phyloP scores from a whole-genome alignment of 2,797 vertebrate species.

The Sphaeramia orbicularis region DNA sequence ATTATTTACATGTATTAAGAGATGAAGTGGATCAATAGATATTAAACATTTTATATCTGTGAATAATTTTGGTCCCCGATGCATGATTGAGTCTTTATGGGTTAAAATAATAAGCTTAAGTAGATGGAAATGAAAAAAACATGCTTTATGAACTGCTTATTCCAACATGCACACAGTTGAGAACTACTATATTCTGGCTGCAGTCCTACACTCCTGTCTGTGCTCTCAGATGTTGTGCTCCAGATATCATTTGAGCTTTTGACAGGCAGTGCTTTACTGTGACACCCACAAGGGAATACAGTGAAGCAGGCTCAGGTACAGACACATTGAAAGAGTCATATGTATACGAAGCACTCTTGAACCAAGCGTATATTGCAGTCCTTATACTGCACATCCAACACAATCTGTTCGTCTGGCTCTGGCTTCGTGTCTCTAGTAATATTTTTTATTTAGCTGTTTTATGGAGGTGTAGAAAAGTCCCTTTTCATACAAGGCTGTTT shows the following conservation, averaged over 20 bases:
- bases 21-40: too few species aligned
- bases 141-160: not conserved
- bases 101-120: not conserved
- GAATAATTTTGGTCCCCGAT: too few species aligned
- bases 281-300: conserved; percentile 15
- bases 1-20: too few species aligned
- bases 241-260: conserved; percentile 43
- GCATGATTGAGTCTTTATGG: too few species aligned
- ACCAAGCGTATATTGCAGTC: not conserved
- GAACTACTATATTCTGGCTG: not conserved
- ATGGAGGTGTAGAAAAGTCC: not conserved
- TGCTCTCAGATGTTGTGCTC: conserved; percentile 45
- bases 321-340: conserved; percentile 6
- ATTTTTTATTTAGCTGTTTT: not conserved
- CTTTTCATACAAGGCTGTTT: not conserved
- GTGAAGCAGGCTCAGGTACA: conserved; percentile 13
- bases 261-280: conserved; percentile 43
- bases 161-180: conserved; percentile 1
- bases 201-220: not conserved
- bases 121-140: not conserved
- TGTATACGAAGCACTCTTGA: conserved; percentile 4
- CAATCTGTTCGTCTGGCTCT: not conserved
- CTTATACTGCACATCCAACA: conserved; percentile 1
- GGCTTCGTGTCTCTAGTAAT: not conserved
- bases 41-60: too few species aligned